phyloP scores from a whole-genome alignment of 2,113 vertebrate genomes.

The Cettia cetti region DNA sequence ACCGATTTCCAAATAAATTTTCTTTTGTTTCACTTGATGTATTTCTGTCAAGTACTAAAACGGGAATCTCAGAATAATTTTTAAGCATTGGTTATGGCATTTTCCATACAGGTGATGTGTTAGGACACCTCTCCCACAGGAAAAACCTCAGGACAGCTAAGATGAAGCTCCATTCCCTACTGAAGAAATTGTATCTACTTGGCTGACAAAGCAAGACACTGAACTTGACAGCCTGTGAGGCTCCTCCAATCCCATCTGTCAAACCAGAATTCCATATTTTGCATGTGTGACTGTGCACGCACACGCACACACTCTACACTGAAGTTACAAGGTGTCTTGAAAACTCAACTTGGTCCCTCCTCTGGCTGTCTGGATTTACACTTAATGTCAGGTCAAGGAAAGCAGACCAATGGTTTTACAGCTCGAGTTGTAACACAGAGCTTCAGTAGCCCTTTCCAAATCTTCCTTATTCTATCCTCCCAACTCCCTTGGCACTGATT shows the following conservation, averaged over 20 bases:
- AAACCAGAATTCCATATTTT: not conserved
- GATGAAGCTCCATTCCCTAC: not conserved
- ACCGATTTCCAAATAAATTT: not conserved
- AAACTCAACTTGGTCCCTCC: not conserved
- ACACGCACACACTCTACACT: not conserved
- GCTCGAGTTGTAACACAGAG: not conserved
- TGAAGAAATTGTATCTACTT: not conserved
- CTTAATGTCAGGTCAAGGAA: constrained; percentile 40
- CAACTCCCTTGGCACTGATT: not conserved
- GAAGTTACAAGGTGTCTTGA: constrained; percentile 31
- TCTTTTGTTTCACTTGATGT: not conserved
- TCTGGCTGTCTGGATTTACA: constrained; percentile 42
- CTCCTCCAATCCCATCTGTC: not conserved
- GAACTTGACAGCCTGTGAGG: not conserved
- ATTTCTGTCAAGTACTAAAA: not conserved
- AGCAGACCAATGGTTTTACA: constrained; percentile 9
- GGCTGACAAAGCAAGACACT: not conserved
- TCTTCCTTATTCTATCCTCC: not conserved
- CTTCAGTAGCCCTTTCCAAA: not conserved
- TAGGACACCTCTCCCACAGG: not conserved
- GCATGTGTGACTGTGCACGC: not conserved
- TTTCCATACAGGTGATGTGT: not conserved
- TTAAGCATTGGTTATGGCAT: not conserved
- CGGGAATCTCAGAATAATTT: not conserved
- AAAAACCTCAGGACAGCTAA: not conserved